Evolutionary conservation across 1,140 invertebrate genomes (phyloP), one percentile per base, ranked within the genome.

Genomic region (Cotesia typhae): DNA sequence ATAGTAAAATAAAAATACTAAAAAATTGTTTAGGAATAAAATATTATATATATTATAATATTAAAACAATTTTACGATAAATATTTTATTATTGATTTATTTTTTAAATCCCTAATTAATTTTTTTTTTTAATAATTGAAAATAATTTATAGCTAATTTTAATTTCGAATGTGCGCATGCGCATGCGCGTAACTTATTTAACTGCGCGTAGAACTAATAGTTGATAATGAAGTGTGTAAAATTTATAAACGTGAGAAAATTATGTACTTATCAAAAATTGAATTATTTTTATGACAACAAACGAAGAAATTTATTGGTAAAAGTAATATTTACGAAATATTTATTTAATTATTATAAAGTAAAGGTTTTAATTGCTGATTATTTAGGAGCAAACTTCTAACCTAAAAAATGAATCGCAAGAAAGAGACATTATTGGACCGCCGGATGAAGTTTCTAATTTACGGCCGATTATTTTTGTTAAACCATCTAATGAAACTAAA

Each of bases 361-460:
- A 66, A 28, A 35, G 9, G 41, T 37, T 61, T 64, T 51, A 61
- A 63, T 47, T 17, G 38, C 4, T 7, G 28, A 51, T 70, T 69
- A 3, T 65, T 52, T 14, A 72, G 69, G 7, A 59, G 3, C 3
- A 35, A 17, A 17, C 51, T 3, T n/a, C 28, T 75, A 75, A 75
- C 71, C 74, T 73, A 20, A 73, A 73, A 71, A 51, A 75, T 35
- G 10, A 59, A 20, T 20, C 20, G 9, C 53, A 47, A n/a, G 63
- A 71, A 28, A 68, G 66, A 52, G 74, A 75, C 36, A 71, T 88
- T 79, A 92, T 95, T 53, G 94, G 94, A n/a, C 93, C 93, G 0
- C 92, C 94, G 17, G 91, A 95, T 86, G 88, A 91, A 20, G 80
- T 92, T 9, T 95, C 94, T 3, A 95, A 95, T 82, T 85, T 96